Conservation (phyloP, 2,113 vertebrate genomes). For the Lophius piscatorius region DNA sequence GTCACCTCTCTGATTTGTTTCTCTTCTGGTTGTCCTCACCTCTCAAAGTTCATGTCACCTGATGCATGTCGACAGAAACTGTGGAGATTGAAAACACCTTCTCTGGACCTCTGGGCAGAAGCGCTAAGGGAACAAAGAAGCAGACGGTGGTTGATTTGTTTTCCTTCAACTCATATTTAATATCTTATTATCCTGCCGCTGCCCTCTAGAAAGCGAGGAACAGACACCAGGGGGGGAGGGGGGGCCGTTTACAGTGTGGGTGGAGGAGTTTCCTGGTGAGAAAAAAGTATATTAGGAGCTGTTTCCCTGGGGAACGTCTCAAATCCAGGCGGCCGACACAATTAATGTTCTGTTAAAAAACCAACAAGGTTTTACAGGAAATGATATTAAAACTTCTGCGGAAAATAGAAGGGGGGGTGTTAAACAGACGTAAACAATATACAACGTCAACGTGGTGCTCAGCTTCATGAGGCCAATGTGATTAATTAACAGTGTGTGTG, state of each 20-base stretch:
- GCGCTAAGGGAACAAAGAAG: conserved; percentile 11
- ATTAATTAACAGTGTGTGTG: conserved; percentile 24
- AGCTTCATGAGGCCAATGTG: too few relatives aligned
- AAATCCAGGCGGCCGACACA: conserved; percentile 27
- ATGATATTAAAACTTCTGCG: conserved; percentile 14
- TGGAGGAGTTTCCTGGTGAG: conserved; percentile 48
- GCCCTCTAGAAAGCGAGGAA: conserved; percentile 28
- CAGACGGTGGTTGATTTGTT: conserved; percentile 51
- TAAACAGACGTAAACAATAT: not conserved
- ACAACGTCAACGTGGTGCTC: conserved; percentile 1
- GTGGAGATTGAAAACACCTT: conserved; percentile 29
- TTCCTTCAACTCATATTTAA: conserved; percentile 31
- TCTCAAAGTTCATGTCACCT: conserved; percentile 8
- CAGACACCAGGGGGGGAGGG: conserved; percentile 3
- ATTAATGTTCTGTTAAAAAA: conserved; percentile 31
- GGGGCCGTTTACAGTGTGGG: conserved; percentile 42
- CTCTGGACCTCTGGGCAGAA: conserved; percentile 31
- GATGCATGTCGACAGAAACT: conserved; percentile 16
- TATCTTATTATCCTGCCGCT: conserved; percentile 54
- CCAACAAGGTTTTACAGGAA: conserved; percentile 12
- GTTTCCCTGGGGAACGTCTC: conserved; percentile 37
- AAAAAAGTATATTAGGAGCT: conserved; percentile 43
- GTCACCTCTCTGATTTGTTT: conserved; percentile 12
- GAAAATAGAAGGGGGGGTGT: not conserved
- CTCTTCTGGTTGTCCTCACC: conserved; percentile 5